These are phyloP conservation scores for Eucidaris tribuloides DNA, from an alignment of 35 echinoderm and acorn worm genomes.

Conservation along the genomic window DNA sequence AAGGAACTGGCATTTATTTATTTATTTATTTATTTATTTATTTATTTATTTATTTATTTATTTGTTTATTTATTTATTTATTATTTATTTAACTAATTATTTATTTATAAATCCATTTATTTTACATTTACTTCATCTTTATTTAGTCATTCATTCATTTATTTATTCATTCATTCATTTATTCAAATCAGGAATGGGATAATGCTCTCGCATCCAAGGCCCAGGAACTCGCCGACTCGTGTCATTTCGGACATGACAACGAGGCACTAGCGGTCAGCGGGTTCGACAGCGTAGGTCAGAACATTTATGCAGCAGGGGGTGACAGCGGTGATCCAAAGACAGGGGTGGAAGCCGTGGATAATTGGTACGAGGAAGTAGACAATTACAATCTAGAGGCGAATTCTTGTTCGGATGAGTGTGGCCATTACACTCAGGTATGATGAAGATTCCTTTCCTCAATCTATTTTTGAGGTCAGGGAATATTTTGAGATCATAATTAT, in stretches of 20 bases:
- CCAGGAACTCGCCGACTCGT: constrained; percentile 32
- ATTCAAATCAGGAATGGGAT: constrained; percentile 42
- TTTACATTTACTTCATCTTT: not conserved
- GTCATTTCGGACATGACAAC: constrained; percentile 27
- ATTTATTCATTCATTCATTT: not conserved
- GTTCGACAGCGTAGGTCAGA: constrained; percentile 40
- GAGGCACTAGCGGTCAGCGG: not conserved
- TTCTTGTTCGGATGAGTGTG: constrained; percentile 22
- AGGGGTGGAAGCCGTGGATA: constrained; percentile 7
- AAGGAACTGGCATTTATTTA: no score
- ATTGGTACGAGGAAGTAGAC: constrained; percentile 35
- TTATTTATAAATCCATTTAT: not conserved
- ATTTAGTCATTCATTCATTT: not conserved
- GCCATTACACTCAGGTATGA: constrained; percentile 69
- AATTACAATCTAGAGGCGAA: constrained; percentile 22
- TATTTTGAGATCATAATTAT: not conserved
- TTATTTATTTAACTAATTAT: no score
- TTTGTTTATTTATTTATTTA: no score
- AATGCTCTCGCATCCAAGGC: constrained; percentile 37
- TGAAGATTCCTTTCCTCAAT: not conserved
- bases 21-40: not conserved
- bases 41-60: not conserved
- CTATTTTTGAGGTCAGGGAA: not conserved
- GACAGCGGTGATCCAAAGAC: not conserved
- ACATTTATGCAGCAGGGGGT: constrained; percentile 22